A percentile compares a stretch with the other conserved stretches of the same genome.
Evolutionary conservation across 1,140 invertebrate species (phyloP).

Genomic region (Tetramorium alpestre): DNA sequence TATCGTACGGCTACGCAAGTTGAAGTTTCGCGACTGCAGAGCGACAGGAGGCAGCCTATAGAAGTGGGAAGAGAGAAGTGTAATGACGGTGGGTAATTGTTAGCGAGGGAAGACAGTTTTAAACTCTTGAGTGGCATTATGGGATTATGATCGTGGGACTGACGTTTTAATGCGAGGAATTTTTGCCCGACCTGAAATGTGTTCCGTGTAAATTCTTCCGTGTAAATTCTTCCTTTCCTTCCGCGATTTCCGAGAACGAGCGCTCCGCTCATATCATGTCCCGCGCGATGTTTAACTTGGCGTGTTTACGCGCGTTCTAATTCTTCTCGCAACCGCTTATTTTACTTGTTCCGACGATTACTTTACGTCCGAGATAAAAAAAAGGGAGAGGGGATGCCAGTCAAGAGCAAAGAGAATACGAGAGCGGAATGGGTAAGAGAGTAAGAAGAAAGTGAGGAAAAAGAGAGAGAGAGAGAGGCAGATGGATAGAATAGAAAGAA

Average conservation of each 20-base stretch:
- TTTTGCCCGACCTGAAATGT: background rate
- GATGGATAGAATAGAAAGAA: conserved; percentile 3
- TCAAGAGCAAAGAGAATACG: conserved; percentile 45
- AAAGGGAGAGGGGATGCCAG: conserved; percentile 3
- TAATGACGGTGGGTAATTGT: background rate
- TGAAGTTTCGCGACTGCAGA: conserved; percentile 61
- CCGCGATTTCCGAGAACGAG: background rate
- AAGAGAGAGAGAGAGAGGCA: conserved; percentile 15
- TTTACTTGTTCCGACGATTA: background rate
- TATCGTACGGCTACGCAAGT: conserved; percentile 48
- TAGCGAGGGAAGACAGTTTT: conserved; percentile 45
- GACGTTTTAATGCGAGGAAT: background rate
- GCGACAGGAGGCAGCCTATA: conserved; percentile 59
- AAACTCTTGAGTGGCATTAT: conserved; percentile 62
- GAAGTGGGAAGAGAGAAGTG: conserved; percentile 21
- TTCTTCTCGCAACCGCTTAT: background rate
- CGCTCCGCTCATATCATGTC: background rate
- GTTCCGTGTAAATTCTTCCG: background rate
- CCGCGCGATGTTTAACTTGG: background rate
- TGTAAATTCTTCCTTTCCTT: background rate
- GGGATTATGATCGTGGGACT: background rate
- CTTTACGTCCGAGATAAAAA: background rate
- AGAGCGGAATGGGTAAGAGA: conserved; percentile 14
- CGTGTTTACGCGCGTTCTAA: background rate
- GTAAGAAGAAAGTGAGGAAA: background rate